phyloP scores from a whole-genome alignment of 2,888 invertebrate species.

The Synanthedon andrenaeformis region DNA sequence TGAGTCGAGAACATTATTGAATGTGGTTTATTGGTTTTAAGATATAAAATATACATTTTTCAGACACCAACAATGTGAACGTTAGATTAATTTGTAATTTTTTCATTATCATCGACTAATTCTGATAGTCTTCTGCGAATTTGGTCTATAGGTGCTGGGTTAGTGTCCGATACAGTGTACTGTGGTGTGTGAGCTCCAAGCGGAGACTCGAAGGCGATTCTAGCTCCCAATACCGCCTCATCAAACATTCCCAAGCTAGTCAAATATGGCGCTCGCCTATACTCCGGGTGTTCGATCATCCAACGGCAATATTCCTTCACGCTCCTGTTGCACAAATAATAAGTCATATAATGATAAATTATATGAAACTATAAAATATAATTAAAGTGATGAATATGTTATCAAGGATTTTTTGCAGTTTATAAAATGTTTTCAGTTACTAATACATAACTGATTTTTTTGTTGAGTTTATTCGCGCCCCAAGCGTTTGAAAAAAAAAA shows the following conservation, averaged over 20 bases:
- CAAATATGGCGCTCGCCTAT: constrained; percentile 65
- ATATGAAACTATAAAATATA: neutral
- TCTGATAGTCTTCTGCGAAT: constrained; percentile 42
- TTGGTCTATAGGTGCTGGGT: constrained; percentile 36
- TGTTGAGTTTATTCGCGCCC: too few relatives aligned
- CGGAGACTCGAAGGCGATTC: constrained; percentile 38
- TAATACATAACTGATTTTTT: too few relatives aligned
- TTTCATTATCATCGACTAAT: constrained; percentile 22
- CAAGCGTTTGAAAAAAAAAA: too few relatives aligned
- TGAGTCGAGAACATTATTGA: too few relatives aligned
- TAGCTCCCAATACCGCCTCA: constrained; percentile 40
- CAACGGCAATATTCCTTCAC: constrained; percentile 71
- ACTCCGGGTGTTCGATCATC: constrained; percentile 67
- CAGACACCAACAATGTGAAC: too few relatives aligned
- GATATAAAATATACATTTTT: too few relatives aligned
- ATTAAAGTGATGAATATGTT: too few relatives aligned
- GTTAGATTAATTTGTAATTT: too few relatives aligned
- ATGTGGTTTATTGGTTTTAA: too few relatives aligned
- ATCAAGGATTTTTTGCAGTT: too few relatives aligned
- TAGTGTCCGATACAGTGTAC: constrained; percentile 14
- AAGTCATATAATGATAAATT: neutral
- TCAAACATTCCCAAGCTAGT: constrained; percentile 66
- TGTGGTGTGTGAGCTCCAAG: constrained; percentile 14
- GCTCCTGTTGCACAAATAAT: constrained; percentile 41
- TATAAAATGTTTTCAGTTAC: too few relatives aligned